Base-by-base conservation (phyloP, 2,797 vertebrate species). In the Periophthalmus magnuspinnatus region DNA sequence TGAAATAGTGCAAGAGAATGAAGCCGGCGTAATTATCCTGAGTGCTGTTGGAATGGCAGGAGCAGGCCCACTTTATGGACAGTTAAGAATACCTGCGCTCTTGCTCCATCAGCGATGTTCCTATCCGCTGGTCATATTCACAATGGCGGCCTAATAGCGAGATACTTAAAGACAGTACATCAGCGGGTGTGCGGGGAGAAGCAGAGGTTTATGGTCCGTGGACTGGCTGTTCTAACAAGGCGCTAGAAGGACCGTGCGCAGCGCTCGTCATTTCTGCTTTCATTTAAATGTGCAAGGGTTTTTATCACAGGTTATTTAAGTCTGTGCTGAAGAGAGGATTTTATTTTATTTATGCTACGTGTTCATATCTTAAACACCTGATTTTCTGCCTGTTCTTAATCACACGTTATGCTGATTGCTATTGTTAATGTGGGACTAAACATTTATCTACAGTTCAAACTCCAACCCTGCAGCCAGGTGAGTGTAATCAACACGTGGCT, bases 1-100 rank as follows among this genome's bases (percentile, higher is more conserved):
- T 93, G 90, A 90, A 91, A 87, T 77, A 72, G 80, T 80, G 80
- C 80, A 75, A 85, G 75, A 69, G 76, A 86, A 82, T 87, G 78
- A 71, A 68, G 78, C 75, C 74, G 65, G 86, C 77, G 75, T 89
- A 90, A 92, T 92, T 91, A 92, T 79, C 75, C 78, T 70, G 69
- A 86, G 85, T 87, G 83, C 81, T 82, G 71, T 88, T 88, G 84
- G 87, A 86, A 90, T 83, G 81, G 76, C 86, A 80, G 67, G 84
- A 78, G 81, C 79, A 81, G 28, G 13, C 41, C 41, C 41, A 71
- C 80, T 87, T 86, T 88, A 88, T 86, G 81, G 85, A 87, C 86
- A 82, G 80, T 90, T 91, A 90, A 89, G 80, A 88, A 83, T 78
- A 81, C 82, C 81, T 85, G 41, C 72, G 64, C 71, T 79, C 59